Percentiles rank a stretch among this genome's conserved stretches.
These are phyloP conservation scores for Picathartes gymnocephalus DNA, from an alignment of 2,113 vertebrate species.

Conservation along the genomic window DNA sequence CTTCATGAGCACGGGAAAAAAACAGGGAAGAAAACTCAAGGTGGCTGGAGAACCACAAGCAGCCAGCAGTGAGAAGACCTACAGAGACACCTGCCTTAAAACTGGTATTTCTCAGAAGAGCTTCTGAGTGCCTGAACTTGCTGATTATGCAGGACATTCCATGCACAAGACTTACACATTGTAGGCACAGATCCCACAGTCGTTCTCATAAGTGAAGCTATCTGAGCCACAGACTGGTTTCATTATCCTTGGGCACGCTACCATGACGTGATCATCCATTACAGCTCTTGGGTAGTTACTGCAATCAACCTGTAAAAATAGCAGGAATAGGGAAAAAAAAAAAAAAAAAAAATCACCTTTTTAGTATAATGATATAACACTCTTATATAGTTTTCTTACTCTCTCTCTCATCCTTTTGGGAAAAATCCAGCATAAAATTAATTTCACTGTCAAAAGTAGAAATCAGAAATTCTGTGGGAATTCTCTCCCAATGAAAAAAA, in stretches of 20 bases:
- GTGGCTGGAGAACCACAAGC: neutral
- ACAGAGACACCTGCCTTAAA: neutral
- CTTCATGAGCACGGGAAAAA: neutral
- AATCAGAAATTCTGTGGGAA: neutral
- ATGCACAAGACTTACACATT: slow-evolving; percentile 11
- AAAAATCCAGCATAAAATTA: neutral
- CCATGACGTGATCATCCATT: rapidly evolving
- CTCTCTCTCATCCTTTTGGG: neutral
- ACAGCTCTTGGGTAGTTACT: rapidly evolving
- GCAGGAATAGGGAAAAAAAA: neutral
- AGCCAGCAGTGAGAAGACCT: neutral
- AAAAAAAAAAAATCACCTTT: neutral
- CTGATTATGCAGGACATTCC: neutral
- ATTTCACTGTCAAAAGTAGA: neutral
- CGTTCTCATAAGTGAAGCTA: neutral
- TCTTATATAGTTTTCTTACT: neutral
- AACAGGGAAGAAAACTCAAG: neutral
- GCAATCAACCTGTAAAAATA: slow-evolving; percentile 17
- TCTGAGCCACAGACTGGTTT: slow-evolving; percentile 55
- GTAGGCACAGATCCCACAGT: slow-evolving; percentile 46
- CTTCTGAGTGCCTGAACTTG: neutral
- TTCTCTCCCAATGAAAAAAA: neutral
- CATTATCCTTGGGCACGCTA: neutral
- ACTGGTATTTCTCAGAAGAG: neutral
- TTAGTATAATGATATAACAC: neutral